phyloP scores from a whole-genome alignment of 1,140 invertebrate species.

The Zaprionus ghesquierei region DNA sequence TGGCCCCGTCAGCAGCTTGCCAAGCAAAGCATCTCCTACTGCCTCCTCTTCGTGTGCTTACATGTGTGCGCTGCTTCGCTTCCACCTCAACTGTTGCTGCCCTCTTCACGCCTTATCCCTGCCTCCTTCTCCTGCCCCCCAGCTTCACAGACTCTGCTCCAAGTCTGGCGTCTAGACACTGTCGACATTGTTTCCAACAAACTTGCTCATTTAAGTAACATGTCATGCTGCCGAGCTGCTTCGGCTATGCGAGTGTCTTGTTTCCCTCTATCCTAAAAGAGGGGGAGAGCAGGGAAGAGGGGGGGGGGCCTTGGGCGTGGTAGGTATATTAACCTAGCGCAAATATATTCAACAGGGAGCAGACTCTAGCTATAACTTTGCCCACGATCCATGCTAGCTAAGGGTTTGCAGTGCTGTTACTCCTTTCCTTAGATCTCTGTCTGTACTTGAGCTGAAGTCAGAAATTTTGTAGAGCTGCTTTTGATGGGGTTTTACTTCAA shows the following conservation, averaged over 20 bases:
- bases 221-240: conserved; percentile 64
- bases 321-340: neutral
- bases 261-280: neutral
- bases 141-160: neutral
- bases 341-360: neutral
- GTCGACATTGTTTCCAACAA: conserved; percentile 81
- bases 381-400: neutral
- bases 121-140: neutral
- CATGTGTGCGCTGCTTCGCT: conserved; percentile 18
- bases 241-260: conserved; percentile 18
- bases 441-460: neutral
- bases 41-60: neutral
- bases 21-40: neutral
- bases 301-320: neutral
- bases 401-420: neutral
- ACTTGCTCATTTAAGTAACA: conserved; percentile 81
- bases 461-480: neutral
- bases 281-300: neutral
- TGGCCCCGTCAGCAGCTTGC: neutral
- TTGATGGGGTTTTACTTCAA: neutral
- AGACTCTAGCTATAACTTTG: neutral
- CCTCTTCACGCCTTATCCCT: neutral
- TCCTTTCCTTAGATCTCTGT: neutral
- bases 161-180: conserved; percentile 68
- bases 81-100: conserved; percentile 11